A percentile compares a stretch with the other conserved stretches of the same genome.
Evolutionary conservation across 2,113 vertebrate genomes (phyloP).

Genomic region (Arizona elegans): DNA sequence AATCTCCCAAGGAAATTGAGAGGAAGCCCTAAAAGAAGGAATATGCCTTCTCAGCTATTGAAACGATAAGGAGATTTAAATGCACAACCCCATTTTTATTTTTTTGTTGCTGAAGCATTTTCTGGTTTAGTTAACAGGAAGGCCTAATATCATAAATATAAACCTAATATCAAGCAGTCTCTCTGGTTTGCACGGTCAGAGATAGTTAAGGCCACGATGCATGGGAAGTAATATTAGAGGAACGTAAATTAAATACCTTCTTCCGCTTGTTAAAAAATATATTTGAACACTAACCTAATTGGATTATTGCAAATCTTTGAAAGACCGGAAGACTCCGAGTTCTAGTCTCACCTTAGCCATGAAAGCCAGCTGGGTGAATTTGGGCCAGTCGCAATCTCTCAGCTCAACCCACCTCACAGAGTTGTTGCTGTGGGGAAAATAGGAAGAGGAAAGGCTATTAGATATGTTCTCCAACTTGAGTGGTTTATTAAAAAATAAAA

Average conservation of each 20-base stretch:
- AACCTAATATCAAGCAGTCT: not conserved
- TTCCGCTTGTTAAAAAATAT: not conserved
- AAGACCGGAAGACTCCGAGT: not conserved
- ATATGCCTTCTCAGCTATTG: accelerated
- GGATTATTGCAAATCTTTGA: not conserved
- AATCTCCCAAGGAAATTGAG: not conserved
- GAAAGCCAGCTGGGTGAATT: not conserved
- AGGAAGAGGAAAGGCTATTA: not conserved
- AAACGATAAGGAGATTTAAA: accelerated
- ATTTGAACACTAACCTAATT: not conserved
- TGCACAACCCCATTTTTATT: not conserved
- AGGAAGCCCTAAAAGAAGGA: not conserved
- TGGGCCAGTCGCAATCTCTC: not conserved
- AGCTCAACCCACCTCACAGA: not conserved
- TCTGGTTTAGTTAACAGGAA: not conserved
- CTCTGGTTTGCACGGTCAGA: not conserved
- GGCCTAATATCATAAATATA: accelerated
- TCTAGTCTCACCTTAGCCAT: not conserved
- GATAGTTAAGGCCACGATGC: not conserved
- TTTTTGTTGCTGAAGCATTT: not conserved
- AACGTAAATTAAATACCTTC: not conserved
- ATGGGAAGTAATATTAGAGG: not conserved
- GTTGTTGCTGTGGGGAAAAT: not conserved
- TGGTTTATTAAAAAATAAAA: not conserved
- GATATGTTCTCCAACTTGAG: not conserved